phyloP scores from a whole-genome alignment of 2,888 invertebrate genomes.

The Drosophila kambysellisi region DNA sequence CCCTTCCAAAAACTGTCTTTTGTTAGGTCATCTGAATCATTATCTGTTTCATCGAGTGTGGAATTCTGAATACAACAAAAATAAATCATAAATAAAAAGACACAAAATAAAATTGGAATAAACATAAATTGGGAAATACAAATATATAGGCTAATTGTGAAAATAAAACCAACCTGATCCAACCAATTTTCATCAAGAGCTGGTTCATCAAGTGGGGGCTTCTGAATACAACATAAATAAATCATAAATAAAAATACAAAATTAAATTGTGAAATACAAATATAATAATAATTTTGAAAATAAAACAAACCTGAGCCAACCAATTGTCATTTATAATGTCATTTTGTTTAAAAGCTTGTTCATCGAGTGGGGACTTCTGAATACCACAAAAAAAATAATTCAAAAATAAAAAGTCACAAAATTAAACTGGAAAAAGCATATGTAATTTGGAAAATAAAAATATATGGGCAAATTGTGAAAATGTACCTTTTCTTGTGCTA shows the following conservation, averaged over 20 bases:
- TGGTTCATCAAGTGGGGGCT: conserved; percentile 35
- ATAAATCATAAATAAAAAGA: conserved; percentile 4
- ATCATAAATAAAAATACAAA: conserved; percentile 7
- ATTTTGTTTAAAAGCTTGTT: conserved; percentile 42
- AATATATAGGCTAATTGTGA: not conserved
- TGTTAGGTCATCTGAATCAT: conserved; percentile 53
- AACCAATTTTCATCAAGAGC: conserved; percentile 48
- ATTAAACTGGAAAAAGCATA: conserved; percentile 12
- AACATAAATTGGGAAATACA: not conserved
- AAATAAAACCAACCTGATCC: conserved; percentile 42
- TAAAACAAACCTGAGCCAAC: conserved; percentile 40
- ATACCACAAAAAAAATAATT: conserved; percentile 18
- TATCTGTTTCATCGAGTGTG: conserved; percentile 31
- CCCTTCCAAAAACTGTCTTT: conserved; percentile 48
- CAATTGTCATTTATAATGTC: conserved; percentile 20
- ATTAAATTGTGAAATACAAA: not conserved
- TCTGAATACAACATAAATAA: conserved; percentile 33
- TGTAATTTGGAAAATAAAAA: not conserved
- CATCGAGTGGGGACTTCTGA: conserved; percentile 39
- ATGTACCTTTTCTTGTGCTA: conserved; percentile 35
- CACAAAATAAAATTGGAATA: conserved; percentile 15
- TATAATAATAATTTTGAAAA: not conserved
- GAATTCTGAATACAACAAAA: conserved; percentile 32
- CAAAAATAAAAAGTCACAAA: conserved; percentile 6
- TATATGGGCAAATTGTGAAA: not conserved